These are phyloP conservation scores for Siniperca undulata DNA, from an alignment of 2,797 vertebrate species.

Conservation along the genomic window DNA sequence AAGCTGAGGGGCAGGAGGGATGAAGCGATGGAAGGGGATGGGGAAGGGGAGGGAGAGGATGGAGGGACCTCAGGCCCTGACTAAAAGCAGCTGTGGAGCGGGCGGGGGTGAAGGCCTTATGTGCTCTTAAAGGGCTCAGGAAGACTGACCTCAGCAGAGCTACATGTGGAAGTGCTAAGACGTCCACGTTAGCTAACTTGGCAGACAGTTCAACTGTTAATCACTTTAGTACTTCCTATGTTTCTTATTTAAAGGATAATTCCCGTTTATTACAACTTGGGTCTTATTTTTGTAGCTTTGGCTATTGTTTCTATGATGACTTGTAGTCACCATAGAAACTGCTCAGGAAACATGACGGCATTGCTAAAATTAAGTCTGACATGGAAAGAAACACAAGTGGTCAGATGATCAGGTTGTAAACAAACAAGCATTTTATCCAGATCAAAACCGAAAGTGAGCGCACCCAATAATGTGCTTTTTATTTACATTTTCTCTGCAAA, in stretches of 20 bases:
- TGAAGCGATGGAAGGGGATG: conserved; percentile 68
- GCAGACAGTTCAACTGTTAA: conserved; percentile 30
- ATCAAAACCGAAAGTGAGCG: background rate
- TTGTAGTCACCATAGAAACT: conserved; percentile 11
- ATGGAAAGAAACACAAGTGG: conserved; percentile 8
- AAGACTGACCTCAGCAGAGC: conserved; percentile 75
- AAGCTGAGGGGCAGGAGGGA: conserved; percentile 79
- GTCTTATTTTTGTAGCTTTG: conserved; percentile 19
- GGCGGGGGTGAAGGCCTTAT: conserved; percentile 73
- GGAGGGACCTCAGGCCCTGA: conserved; percentile 80
- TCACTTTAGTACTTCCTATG: conserved; percentile 33
- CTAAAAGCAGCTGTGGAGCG: conserved; percentile 84
- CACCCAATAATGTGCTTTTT: background rate
- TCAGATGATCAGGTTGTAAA: conserved; percentile 24
- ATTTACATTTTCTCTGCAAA: background rate
- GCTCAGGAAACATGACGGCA: conserved; percentile 12
- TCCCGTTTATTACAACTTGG: conserved; percentile 21
- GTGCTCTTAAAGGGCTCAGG: conserved; percentile 71
- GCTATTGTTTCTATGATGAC: conserved; percentile 12
- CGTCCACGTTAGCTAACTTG: conserved; percentile 54
- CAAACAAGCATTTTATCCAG: background rate
- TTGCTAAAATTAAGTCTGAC: conserved; percentile 6
- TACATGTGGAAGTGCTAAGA: conserved; percentile 61
- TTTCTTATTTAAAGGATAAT: conserved; percentile 30
- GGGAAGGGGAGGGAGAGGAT: conserved; percentile 60